A percentile compares a stretch with the other conserved stretches of the same genome.
These are phyloP conservation scores for Hippasteria phrygiana DNA, from an alignment of 53 echinoderm and acorn worm species.

Conservation along the genomic window DNA sequence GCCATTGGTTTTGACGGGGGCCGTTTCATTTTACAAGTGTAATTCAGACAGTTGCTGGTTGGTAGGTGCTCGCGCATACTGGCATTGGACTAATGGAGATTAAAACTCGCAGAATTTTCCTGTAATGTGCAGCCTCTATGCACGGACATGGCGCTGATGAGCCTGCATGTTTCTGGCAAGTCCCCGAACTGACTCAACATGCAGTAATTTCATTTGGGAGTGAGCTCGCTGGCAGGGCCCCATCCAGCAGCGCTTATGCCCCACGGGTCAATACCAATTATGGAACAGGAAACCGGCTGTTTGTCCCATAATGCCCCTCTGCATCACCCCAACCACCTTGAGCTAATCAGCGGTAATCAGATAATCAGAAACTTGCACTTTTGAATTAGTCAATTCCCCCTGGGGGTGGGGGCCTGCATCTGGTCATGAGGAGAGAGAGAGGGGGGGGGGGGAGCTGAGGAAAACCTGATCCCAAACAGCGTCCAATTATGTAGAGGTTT, in stretches of 20 bases:
- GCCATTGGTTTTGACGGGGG: neutral
- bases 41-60: neutral
- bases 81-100: neutral
- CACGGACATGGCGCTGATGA: neutral
- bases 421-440: conserved; percentile 34
- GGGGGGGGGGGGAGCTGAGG: conserved; percentile 1
- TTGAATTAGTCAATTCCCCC: conserved; percentile 49
- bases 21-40: neutral
- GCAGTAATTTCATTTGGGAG: conserved; percentile 28
- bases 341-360: conserved; percentile 59
- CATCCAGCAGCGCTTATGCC: conserved; percentile 8
- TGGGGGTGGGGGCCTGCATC: conserved; percentile 11
- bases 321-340: conserved; percentile 62
- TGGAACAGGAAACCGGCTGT: conserved; percentile 63
- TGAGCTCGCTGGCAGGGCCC: neutral
- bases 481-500: conserved; percentile 34
- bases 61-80: too few relatives aligned
- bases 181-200: conserved; percentile 8
- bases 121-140: neutral
- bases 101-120: neutral
- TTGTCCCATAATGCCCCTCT: conserved; percentile 58
- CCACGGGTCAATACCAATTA: conserved; percentile 56
- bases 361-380: conserved; percentile 68
- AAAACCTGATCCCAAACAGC: conserved; percentile 43
- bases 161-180: neutral